Base-by-base conservation (phyloP, 2,797 vertebrate species). In the Mus caroli region DNA sequence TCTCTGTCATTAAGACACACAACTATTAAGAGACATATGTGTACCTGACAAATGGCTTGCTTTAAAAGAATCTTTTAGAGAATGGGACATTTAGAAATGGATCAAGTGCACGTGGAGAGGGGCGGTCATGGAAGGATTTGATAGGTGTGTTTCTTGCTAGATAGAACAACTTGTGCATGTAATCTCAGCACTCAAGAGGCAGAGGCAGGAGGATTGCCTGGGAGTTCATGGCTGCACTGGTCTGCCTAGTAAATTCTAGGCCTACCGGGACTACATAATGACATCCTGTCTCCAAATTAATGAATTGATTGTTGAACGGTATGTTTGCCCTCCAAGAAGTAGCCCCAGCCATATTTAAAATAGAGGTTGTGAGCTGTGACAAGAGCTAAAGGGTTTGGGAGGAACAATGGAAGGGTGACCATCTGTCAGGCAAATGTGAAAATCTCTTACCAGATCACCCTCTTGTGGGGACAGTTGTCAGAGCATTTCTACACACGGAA, bases 371-470 rank as follows among this genome's bases (percentile, higher is more conserved):
- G 77, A 92, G 50, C 95, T 28, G 67, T 93, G 28, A 58, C n/a
- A 6, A n/a, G 50, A 90, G 90, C 69, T 90, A 71, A 80, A 86
- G 60, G 11, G 0, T 60, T 95, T 80, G 85, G 46, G 91, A 46
- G 76, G 71, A 85, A 90, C 94, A 0, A 0, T 11, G 0, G 43
- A 22, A 20, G 9, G 84, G 80, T 89, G 95, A 6, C 50, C 78
- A 46, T 90, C 78, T 89, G 60, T 91, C 69, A 96, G 75, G 28
- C 87, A 95, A 71, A 40, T 26, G 86, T 76, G 88, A 58, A 89
- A 78, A 84, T 64, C 83, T 96, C 34, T 4, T 82, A 77, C 93
- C 62, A 60, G 14, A 37, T 76, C 24, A 0, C 78, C 79, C 34
- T 97, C 80, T 73, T 20, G 0, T 17, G 52, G 50, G 58, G 60